These are phyloP conservation scores for Chouioia cunea DNA, from an alignment of 2,888 invertebrate species.

Conservation along the genomic window DNA sequence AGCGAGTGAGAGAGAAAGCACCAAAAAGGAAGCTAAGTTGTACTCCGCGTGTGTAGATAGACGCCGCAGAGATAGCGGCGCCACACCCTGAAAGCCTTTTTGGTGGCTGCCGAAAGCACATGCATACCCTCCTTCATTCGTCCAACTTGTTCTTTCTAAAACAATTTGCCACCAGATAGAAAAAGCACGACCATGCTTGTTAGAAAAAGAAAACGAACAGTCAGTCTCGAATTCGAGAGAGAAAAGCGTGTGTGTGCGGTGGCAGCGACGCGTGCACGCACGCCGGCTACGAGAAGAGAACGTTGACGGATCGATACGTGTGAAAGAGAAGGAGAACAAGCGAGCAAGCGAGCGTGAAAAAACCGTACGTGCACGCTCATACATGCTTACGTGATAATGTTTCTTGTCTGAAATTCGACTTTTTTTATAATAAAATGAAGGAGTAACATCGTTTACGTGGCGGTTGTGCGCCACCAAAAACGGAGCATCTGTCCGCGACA, in stretches of 20 bases:
- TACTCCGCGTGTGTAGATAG: slow-evolving; percentile 52
- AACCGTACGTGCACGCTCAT: too few species aligned
- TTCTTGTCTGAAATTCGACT: too few species aligned
- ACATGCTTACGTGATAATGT: slow-evolving; percentile 33
- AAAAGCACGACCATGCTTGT: not conserved
- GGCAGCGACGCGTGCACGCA: slow-evolving; percentile 42
- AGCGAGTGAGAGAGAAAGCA: slow-evolving; percentile 1
- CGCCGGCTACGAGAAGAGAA: slow-evolving; percentile 41
- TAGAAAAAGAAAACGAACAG: not conserved
- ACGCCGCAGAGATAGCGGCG: slow-evolving; percentile 54
- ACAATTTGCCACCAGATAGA: not conserved
- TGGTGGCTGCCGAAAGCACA: slow-evolving; percentile 1
- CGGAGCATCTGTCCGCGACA: not conserved
- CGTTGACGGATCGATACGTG: slow-evolving; percentile 50
- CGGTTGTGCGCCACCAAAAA: not conserved
- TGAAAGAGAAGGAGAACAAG: slow-evolving; percentile 27
- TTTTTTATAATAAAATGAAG: too few species aligned
- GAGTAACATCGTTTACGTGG: slow-evolving; percentile 11
- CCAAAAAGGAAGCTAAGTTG: slow-evolving; percentile 3
- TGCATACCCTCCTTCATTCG: slow-evolving; percentile 2
- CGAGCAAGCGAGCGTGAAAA: slow-evolving; percentile 7
- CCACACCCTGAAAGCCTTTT: slow-evolving; percentile 45
- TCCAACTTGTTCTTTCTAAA: not conserved
- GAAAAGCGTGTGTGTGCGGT: slow-evolving; percentile 17
- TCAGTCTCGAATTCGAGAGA: not conserved